These are phyloP conservation scores for Aegithalos caudatus DNA, from an alignment of 2,113 vertebrate species.

Conservation along the genomic window DNA sequence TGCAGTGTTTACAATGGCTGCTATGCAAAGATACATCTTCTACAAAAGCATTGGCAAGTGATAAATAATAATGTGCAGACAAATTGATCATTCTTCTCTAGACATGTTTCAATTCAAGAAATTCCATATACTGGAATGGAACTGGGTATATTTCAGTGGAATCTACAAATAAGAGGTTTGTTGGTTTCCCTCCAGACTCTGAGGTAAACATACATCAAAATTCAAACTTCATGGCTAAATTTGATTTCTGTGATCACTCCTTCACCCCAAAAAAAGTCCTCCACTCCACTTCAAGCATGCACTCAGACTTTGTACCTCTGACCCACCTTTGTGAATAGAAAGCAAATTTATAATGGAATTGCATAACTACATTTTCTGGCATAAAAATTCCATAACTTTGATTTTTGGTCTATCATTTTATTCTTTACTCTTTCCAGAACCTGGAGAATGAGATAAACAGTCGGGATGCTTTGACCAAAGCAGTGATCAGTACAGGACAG, in stretches of 20 bases:
- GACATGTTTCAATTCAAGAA: not conserved
- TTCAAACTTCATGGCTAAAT: not conserved
- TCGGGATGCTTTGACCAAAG: conserved; percentile 74
- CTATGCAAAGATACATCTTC: not conserved
- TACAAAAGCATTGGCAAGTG: not conserved
- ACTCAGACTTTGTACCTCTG: not conserved
- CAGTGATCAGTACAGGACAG: conserved; percentile 79
- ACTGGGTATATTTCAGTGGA: not conserved
- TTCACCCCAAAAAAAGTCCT: not conserved
- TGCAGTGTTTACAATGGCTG: not conserved
- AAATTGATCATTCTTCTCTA: not conserved
- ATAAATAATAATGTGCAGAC: not conserved
- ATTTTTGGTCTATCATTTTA: not conserved
- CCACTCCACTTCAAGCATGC: not conserved
- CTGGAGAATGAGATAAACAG: conserved; percentile 81
- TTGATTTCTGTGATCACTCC: not conserved
- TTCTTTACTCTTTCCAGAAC: conserved; percentile 64
- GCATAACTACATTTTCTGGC: not conserved
- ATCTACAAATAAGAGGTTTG: not conserved
- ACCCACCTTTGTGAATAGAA: not conserved
- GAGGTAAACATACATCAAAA: not conserved
- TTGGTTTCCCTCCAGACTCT: not conserved
- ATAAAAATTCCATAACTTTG: not conserved
- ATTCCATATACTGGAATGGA: not conserved
- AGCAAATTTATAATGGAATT: not conserved